Evolutionary conservation across 2,797 vertebrate genomes (phyloP), one percentile per base, ranked within the genome.

Genomic region (Spizella passerina): DNA sequence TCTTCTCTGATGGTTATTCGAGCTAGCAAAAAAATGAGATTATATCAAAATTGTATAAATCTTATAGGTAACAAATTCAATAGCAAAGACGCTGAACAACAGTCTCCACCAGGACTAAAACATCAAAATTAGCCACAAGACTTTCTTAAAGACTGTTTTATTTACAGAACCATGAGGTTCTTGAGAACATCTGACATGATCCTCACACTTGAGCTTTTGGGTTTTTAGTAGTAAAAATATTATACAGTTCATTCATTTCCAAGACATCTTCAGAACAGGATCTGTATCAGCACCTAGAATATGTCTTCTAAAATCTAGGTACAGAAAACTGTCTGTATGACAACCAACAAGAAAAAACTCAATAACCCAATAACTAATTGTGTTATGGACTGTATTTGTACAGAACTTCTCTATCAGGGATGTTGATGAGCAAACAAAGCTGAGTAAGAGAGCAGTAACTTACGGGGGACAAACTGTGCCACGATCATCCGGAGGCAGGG

Each of bases 401-500:
- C 3, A 69, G 20, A 44, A 72, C 34, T 82, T 44, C 47, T 9
- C 36, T 53, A 52, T 19, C 36, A 44, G 26, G 10, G 21, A 65
- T 30, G 26, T 10, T 57, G 43, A 49, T 26, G 61, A n/a, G 36
- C 43, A 57, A 41, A 30, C 15, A 29, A 72, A n/a, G n/a, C n/a
- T 10, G 32, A 68, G 15, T 4, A 61, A 36, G 49, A 61, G 56
- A 90, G 27, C 19, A 93, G 32, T 19, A 34, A 96, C 97, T 97
- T 91, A 99, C 99, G 96, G 56, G 99, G 99, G 7, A 98, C 97
- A 89, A 99, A 99, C 89, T 99, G 98, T 8, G 98, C 98, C 41
- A 98, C 96, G 30, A 99, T 98, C 98, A 99, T 99, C 69, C 96
- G 98, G 23, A 99, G 98, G 94, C 99, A 99, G 0, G 98, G 95